Evolutionary conservation across 2,113 vertebrate species (phyloP).

Genomic region (Heptranchias perlo): DNA sequence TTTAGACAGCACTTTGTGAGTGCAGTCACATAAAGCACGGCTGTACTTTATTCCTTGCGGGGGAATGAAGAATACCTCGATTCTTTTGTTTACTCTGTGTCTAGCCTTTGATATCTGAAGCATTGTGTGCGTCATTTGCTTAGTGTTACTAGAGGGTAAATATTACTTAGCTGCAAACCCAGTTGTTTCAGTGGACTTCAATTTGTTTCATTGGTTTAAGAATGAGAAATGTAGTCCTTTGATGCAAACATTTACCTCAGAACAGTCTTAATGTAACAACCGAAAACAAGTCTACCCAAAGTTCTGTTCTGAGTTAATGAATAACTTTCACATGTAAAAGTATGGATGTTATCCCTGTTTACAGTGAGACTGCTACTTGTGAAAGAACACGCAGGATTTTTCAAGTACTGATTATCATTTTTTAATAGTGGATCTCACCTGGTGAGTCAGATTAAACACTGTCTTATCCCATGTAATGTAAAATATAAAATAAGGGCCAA

Average conservation of each 20-base stretch:
- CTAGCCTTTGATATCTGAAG: not conserved
- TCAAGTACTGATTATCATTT: not conserved
- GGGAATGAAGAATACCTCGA: not conserved
- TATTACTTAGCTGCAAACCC: not conserved
- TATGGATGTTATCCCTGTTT: not conserved
- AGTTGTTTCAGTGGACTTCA: not conserved
- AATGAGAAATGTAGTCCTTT: not conserved
- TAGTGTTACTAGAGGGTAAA: not conserved
- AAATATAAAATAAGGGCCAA: not conserved
- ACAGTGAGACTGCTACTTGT: not conserved
- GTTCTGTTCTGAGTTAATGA: not conserved
- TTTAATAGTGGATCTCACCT: not conserved
- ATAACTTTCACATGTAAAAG: not conserved
- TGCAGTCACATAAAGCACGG: too few species aligned
- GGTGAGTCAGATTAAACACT: not conserved
- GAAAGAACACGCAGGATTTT: not conserved
- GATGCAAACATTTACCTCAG: not conserved
- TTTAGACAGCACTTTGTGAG: too few species aligned
- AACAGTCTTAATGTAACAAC: not conserved
- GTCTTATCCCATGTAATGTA: not conserved
- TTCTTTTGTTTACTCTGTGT: not conserved
- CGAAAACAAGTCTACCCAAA: not conserved
- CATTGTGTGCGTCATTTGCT: not conserved
- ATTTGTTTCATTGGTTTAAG: not conserved
- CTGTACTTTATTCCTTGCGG: too few species aligned